Conservation (phyloP, 2,888 invertebrate genomes). For the Fragum fragum region DNA sequence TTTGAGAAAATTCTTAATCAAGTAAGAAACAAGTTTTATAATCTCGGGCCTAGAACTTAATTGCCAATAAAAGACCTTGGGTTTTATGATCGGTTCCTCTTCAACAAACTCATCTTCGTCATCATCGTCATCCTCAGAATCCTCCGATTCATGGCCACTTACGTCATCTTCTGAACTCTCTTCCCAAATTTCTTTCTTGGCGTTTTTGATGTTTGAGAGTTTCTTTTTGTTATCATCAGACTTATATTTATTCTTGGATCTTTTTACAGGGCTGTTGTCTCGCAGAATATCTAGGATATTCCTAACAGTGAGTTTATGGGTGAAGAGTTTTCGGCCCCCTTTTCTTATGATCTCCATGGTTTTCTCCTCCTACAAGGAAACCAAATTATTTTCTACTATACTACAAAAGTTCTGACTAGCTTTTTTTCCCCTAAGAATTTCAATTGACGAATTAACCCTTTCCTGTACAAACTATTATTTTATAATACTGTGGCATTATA, state of each 20-base stretch:
- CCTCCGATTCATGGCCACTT: slow-evolving; percentile 3
- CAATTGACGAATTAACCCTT: too few species aligned
- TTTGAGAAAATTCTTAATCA: too few species aligned
- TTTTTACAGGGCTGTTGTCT: background rate
- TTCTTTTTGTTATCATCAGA: background rate
- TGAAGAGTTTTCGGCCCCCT: slow-evolving; percentile 22
- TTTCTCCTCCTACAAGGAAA: slow-evolving; percentile 13
- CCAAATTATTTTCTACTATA: too few species aligned
- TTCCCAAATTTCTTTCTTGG: slow-evolving; percentile 21
- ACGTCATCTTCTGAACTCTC: background rate
- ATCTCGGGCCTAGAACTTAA: too few species aligned
- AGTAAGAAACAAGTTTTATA: too few species aligned
- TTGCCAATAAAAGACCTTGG: background rate
- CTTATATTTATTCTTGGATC: background rate
- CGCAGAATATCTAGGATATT: background rate
- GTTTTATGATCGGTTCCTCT: background rate
- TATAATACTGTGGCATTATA: too few species aligned
- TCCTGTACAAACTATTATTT: too few species aligned
- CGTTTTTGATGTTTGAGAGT: background rate
- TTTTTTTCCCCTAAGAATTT: too few species aligned
- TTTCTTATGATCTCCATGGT: slow-evolving; percentile 10
- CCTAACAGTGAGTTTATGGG: slow-evolving; percentile 38
- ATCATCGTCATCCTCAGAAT: slow-evolving; percentile 10
- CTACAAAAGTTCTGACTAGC: too few species aligned
- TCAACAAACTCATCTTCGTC: background rate